Conservation (phyloP, 2,113 vertebrate species). For the Hylia prasina region DNA sequence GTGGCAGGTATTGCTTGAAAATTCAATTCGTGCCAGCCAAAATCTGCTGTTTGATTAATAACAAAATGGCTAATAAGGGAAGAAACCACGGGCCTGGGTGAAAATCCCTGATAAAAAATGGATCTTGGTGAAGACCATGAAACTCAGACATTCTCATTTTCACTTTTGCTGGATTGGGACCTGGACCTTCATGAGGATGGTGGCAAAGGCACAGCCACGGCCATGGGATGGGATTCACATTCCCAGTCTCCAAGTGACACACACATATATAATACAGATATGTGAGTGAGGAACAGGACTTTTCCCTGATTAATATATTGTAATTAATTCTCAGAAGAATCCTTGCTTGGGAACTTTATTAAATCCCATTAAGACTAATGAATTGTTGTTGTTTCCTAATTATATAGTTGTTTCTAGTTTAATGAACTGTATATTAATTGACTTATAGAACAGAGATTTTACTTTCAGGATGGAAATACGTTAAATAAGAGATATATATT, state of each 20-base stretch:
- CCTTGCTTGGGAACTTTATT: constrained; percentile 55
- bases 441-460: neutral
- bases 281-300: neutral
- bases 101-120: neutral
- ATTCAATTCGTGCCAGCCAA: neutral
- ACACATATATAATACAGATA: neutral
- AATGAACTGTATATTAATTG: constrained; percentile 54
- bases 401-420: constrained; percentile 59
- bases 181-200: accelerated
- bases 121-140: neutral
- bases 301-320: constrained; percentile 12
- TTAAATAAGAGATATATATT: neutral
- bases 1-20: neutral
- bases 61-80: neutral
- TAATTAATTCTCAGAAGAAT: constrained; percentile 67
- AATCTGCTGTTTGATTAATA: constrained; percentile 21
- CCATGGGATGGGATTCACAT: accelerated
- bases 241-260: accelerated
- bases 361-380: constrained; percentile 65
- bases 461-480: neutral
- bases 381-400: constrained; percentile 66
- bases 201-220: accelerated
- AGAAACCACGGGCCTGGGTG: neutral
- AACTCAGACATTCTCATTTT: neutral
- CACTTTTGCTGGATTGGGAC: neutral